phyloP scores from a whole-genome alignment of 2,797 vertebrate genomes.

The Euthynnus affinis region DNA sequence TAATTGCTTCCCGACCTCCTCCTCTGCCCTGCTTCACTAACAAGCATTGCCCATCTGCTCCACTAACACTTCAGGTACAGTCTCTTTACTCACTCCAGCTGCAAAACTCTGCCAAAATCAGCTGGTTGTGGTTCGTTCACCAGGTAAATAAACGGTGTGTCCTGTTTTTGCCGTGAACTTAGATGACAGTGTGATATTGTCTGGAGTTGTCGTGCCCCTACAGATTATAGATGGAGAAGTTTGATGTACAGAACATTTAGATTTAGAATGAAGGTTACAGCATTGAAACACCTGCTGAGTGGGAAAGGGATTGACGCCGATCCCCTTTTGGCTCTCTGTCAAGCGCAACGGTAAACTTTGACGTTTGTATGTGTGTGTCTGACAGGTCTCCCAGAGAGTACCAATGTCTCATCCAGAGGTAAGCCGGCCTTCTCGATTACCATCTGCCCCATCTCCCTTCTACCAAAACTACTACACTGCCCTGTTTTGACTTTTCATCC shows the following conservation, averaged over 20 bases:
- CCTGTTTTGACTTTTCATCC: slow-evolving; percentile 87
- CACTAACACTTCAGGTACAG: slow-evolving; percentile 76
- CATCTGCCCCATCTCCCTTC: slow-evolving; percentile 45
- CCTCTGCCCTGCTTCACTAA: slow-evolving; percentile 55
- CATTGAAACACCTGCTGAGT: too few species aligned
- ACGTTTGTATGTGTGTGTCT: slow-evolving; percentile 67
- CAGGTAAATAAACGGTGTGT: slow-evolving; percentile 76
- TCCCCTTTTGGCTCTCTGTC: neutral
- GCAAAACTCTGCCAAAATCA: slow-evolving; percentile 82
- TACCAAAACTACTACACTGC: slow-evolving; percentile 78
- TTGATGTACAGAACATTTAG: neutral
- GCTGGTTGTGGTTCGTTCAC: slow-evolving; percentile 76
- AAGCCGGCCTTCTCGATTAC: slow-evolving; percentile 58
- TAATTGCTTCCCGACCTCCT: slow-evolving; percentile 5
- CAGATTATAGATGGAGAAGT: neutral
- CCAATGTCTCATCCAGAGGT: slow-evolving; percentile 88
- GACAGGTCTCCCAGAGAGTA: slow-evolving; percentile 89
- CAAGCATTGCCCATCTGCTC: slow-evolving; percentile 61
- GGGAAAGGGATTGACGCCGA: neutral
- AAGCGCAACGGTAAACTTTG: slow-evolving; percentile 31
- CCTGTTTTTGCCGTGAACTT: slow-evolving; percentile 50
- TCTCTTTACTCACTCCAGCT: slow-evolving; percentile 81
- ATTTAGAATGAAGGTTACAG: slow-evolving; percentile 1
- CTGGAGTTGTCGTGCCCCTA: slow-evolving; percentile 28
- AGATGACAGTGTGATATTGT: slow-evolving; percentile 50